Evolutionary conservation across 2,113 vertebrate species (phyloP), one percentile per base, ranked within the genome.

Genomic region (Neolamprologus variostigma): DNA sequence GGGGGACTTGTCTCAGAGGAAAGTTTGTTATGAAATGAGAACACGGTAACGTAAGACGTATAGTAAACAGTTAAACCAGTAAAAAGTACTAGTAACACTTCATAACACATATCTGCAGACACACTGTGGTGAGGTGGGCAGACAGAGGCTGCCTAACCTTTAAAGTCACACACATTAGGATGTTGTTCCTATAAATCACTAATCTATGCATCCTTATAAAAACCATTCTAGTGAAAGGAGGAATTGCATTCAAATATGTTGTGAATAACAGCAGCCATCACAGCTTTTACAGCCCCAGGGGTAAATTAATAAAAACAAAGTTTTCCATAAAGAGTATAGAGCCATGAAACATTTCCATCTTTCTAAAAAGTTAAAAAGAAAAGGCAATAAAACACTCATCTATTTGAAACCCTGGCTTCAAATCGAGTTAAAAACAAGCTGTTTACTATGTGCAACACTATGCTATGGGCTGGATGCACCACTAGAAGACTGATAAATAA

Each of bases 401-500:
- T 57, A 80, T 82, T 21, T 82, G 54, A 87, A 91, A 47, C 40
- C 45, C 63, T 83, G 76, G 19, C 57, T 86, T 83, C 68, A 85
- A 84, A 92, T 80, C 35, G 55, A 89, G 81, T 45, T 78, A 85
- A 85, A 90, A 92, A 87, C 57, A 87, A 90, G 78, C 82, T 88
- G 90, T 92, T 95, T 89, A 91, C 89, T 28, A 55, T 85, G 37
- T 45, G 76, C 80, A 83, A 81, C 66, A 86, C 55, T 86, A 86
- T 80, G 86, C 89, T 91, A 89, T 82, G 83, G 86, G 87, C 59
- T 86, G 83, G 26, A 85, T 82, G 92, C 88, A 92, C 71, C 91
- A 84, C 66, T 88, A 90, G 86, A 90, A 91, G 90, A 93, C 82
- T 91, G 91, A 95, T 92, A 95, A 94, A 95, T 96, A 95, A 96